Conservation (phyloP, 2,113 vertebrate genomes). For the Tapirus terrestris region DNA sequence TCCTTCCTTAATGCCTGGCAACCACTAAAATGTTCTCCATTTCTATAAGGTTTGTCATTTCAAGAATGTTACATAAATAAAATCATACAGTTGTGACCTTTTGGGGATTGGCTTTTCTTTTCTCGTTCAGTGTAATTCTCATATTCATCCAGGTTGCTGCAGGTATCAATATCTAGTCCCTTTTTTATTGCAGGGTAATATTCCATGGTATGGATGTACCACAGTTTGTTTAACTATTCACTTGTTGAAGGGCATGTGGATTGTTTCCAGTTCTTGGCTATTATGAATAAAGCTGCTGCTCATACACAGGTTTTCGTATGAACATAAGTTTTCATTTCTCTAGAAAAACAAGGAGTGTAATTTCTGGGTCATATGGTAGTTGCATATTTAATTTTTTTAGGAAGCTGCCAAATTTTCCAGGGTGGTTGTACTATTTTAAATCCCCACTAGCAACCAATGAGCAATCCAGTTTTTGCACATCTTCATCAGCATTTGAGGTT, state of each 20-base stretch:
- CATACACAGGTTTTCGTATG: neutral
- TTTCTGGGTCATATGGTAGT: neutral
- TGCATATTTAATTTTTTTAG: neutral
- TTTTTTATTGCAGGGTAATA: neutral
- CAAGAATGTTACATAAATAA: neutral
- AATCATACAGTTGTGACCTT: neutral
- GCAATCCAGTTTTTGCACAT: neutral
- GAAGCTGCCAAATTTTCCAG: neutral
- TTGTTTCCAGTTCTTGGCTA: neutral
- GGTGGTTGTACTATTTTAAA: neutral
- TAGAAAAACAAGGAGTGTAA: neutral
- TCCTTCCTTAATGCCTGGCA: neutral
- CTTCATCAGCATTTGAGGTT: neutral
- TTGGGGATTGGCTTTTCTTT: neutral
- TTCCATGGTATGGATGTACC: neutral
- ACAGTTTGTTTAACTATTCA: neutral
- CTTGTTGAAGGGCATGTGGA: neutral
- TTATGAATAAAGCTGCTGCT: neutral
- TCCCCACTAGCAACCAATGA: neutral
- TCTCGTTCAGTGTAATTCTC: neutral
- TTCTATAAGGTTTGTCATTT: neutral
- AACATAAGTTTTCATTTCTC: neutral
- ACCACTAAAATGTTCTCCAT: neutral
- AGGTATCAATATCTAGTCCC: neutral
- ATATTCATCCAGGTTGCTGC: neutral